Conservation (phyloP, 2,797 vertebrate genomes). For the Balearica regulorum region DNA sequence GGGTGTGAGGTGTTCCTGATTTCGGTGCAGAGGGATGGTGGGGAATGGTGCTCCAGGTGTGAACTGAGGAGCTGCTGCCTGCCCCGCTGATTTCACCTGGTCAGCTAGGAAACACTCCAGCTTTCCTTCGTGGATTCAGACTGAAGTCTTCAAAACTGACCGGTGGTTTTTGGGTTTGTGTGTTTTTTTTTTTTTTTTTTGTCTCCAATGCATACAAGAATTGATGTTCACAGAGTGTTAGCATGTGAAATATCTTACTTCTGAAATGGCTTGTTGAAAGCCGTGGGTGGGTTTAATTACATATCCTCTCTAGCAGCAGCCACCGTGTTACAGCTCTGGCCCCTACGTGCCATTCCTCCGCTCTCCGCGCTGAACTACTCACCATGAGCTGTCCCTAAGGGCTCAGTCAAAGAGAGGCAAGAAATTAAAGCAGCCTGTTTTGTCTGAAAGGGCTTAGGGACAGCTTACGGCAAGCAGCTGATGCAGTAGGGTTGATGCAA, state of each 20-base stretch:
- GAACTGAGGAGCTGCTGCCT: background rate
- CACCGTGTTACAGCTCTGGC: background rate
- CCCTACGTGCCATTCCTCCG: background rate
- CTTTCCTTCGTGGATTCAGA: background rate
- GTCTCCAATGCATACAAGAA: fast-evolving
- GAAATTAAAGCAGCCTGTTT: background rate
- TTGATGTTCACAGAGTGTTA: background rate
- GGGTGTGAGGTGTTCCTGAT: background rate
- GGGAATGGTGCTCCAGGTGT: background rate
- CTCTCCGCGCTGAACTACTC: background rate
- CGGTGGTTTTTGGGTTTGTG: background rate
- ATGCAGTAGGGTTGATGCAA: background rate
- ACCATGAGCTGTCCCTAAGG: background rate
- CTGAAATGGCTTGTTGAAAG: background rate
- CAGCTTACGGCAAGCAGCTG: background rate
- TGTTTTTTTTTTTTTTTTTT: background rate
- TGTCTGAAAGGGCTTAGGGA: background rate
- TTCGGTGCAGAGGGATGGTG: background rate
- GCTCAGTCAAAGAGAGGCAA: background rate
- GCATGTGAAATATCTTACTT: background rate
- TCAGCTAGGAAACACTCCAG: background rate
- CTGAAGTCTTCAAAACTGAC: background rate
- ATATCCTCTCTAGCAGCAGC: background rate
- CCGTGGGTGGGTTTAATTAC: background rate
- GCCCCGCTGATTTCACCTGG: background rate